Evolutionary conservation across 2,797 vertebrate genomes (phyloP).

Genomic region (Sebastes flavidus): DNA sequence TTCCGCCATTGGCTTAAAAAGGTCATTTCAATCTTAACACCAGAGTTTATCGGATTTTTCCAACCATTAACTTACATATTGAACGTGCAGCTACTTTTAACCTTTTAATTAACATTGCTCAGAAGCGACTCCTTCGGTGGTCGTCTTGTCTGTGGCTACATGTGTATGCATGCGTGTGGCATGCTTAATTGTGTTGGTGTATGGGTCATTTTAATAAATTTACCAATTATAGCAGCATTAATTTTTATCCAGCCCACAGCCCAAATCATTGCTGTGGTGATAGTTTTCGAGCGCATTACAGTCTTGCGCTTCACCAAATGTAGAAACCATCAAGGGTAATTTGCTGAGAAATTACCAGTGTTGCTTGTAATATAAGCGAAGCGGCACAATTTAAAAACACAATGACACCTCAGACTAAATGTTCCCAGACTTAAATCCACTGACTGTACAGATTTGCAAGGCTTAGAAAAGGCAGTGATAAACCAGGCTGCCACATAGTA

Average conservation of each 20-base stretch:
- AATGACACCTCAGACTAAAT: slow-evolving; percentile 56
- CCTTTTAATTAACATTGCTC: slow-evolving; percentile 75
- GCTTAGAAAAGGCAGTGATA: slow-evolving; percentile 32
- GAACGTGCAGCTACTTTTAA: slow-evolving; percentile 67
- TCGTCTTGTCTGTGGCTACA: slow-evolving; percentile 21
- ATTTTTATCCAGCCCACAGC: slow-evolving; percentile 72
- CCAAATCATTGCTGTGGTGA: slow-evolving; percentile 51
- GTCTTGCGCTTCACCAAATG: slow-evolving; percentile 46
- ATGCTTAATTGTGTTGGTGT: slow-evolving; percentile 69
- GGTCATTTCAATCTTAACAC: slow-evolving; percentile 66
- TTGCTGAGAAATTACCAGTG: slow-evolving; percentile 76
- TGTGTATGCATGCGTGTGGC: slow-evolving; percentile 26
- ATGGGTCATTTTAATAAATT: slow-evolving; percentile 82
- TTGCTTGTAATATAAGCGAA: slow-evolving; percentile 64
- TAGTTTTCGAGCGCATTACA: slow-evolving; percentile 68
- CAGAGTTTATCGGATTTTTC: slow-evolving; percentile 61
- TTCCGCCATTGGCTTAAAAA: slow-evolving; percentile 28
- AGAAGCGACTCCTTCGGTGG: slow-evolving; percentile 48
- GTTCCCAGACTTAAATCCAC: slow-evolving; percentile 52
- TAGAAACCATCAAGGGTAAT: slow-evolving; percentile 73
- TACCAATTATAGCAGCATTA: slow-evolving; percentile 77
- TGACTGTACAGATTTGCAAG: slow-evolving; percentile 48
- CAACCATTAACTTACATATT: slow-evolving; percentile 61
- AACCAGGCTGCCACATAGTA: slow-evolving; percentile 13
- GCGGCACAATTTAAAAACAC: slow-evolving; percentile 66